Evolutionary conservation across 2,888 invertebrate species (phyloP), one percentile per base, ranked within the genome.

Genomic region (Watsonalla cultraria): DNA sequence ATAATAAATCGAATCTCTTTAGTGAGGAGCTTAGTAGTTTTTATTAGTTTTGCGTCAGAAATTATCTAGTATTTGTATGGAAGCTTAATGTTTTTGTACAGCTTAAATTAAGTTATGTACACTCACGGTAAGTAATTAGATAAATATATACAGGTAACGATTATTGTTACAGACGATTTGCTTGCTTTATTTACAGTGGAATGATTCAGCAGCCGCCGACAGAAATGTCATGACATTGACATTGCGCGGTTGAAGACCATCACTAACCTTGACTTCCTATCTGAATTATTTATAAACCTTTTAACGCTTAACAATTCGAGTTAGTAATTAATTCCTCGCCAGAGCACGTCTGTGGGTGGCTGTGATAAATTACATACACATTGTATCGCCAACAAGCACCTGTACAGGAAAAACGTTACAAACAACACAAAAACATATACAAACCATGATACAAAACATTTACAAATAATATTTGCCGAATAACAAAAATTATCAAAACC

Each of bases 221-320:
- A 70, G 63, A 66, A 65, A 65, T 66, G 11, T 68, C 60, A 64
- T 65, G 72, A 70, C 71, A 70, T 70, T 74, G 74, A 76, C 76
- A 76, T 77, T 80, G 80, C 64, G 58, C 59, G 57, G 61, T 70
- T 71, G 67, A 70, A 64, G 64, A 61, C 67, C 70, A 68, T 68
- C 76, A 78, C 80, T 80, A 74, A 68, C 69, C 62, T 70, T 67
- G 62, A 74, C 74, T 66, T 63, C 64, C 66, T 70, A 57, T 64
- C 64, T 72, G 62, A 65, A 72, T 78, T 70, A 74, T 74, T 76
- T 65, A 71, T 69, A 62, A 60, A 61, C 56, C 56, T 60, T 72
- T 66, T 68, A 55, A 24, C 51, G 54, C 60, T 67, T 64, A 64
- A 64, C 64, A 61, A 58, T 51, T 55, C 52, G 52, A 47, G 56